Evolutionary conservation across 64 coral and sea anemone genomes (phyloP), one percentile per base, ranked within the genome.

Genomic region (Pocillopora damicornis): DNA sequence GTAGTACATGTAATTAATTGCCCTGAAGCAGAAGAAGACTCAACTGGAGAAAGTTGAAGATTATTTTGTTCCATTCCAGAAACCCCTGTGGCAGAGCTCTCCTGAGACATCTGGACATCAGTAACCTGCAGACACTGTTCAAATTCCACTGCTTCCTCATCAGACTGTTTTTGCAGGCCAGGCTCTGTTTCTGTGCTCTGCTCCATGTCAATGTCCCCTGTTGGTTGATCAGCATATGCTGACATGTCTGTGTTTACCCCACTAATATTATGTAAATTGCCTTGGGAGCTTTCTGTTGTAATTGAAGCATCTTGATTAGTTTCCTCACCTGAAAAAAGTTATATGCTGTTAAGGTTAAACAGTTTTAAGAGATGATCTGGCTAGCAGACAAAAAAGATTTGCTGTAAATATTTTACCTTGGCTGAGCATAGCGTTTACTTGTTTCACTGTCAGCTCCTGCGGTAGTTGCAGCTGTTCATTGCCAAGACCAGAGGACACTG

Each of bases 351-450:
- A 30, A 30, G 30, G 30, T 30, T 30, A 30, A 51, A 51, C 42
- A 51, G 42, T 51, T 51, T 20, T 64, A 2, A 7, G 23, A 1
- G 0, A 37, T 25, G 17, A 81, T 62, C 22, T 9, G 16, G 18
- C 25, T 17, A 81, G 23, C 1, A 23, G 6, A 18, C 3, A 4
- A 51, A 42, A 13, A 57, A 6, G 5, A 2, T 4, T 57, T 61
- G 5, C 13, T 17, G 4, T 36, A 18, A 61, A 51, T 51, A 7
- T 63, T 58, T 42, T 76, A 95, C 94, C 87, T 82, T 92, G 90
- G 38, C 89, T 92, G 34, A 97, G 73, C 63, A 97, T 93, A 12
- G 88, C 91, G 36, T 97, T 91, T 9, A 97, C 88, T 56, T 93
- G 94, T 15, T 86, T 80, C 16, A 89, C 86, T 37, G 45, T 80